Evolutionary conservation across 2,888 invertebrate genomes (phyloP), one percentile per base, ranked within the genome.

Genomic region (Dusona sp.): DNA sequence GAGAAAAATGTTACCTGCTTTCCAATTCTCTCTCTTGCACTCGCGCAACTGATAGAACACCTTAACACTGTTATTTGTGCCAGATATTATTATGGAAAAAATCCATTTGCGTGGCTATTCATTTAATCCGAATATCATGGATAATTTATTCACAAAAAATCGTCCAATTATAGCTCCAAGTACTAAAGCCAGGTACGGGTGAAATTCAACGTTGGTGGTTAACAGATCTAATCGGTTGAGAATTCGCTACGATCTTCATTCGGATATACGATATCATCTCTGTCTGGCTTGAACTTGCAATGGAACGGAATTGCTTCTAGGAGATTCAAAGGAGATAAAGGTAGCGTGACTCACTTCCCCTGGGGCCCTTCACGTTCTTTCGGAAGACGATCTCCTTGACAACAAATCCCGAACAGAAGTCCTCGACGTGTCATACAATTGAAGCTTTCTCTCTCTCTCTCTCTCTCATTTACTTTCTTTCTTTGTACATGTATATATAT

Each of bases 381-480:
- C 67, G 42, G n/a, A 51, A 57, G 54, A 67, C 57, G 54, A 74
- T 82, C 57, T 68, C 45, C 54, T 61, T 42, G 25, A 42, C 68
- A 68, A 45, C 68, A 48, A 61, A 54, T 57, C 68, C 45, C 25
- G 25, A 29, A 68, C 25, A 13, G 42, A 36, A 77, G 61, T 77
- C 51, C 70, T 25, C 38, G 51, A 77, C 70, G 38, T 64, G 51
- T 83, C 70, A 25, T 64, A 77, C 70, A 13, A 61, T 82, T 45
- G 61, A 65, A 48, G 9, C 65, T 13, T 33, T 7, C 16, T 4
- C 29, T 29, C 29, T 16, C 7, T 8, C 22, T 9, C 11, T 54
- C 22, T 22, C 8, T 51, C 9, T 42, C 48, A 4, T 4, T 19
- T 3, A 19, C 16, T 48, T 19, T 16, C 16, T 48, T 4, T 16